Percentiles rank a stretch among this genome's conserved stretches.
Conservation (phyloP, 2,113 vertebrate genomes). For the Sarotherodon lohbergeri region DNA sequence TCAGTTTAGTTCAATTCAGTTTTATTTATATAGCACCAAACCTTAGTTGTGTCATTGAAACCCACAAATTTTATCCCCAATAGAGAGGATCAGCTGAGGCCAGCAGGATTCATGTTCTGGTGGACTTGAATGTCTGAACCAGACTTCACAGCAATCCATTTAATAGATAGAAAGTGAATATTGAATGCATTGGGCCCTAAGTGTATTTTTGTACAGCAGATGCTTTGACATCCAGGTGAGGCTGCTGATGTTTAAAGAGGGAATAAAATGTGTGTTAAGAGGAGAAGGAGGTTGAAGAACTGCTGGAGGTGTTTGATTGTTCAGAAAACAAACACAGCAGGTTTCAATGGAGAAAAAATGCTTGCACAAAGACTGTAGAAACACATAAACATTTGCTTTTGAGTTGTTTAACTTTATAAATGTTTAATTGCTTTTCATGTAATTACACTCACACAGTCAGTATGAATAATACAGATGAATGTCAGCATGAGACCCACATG, state of each 20-base stretch:
- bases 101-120: not conserved
- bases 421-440: not conserved
- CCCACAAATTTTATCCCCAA: not conserved
- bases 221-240: not conserved
- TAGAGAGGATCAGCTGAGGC: not conserved
- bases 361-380: not conserved
- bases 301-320: not conserved
- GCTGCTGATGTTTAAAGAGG: not conserved
- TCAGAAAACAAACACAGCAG: not conserved
- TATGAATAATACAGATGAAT: not conserved
- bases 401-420: not conserved
- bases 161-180: not conserved
- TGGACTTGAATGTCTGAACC: not conserved
- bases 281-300: not conserved
- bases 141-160: not conserved
- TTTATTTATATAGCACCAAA: not conserved
- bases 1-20: not conserved
- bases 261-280: not conserved
- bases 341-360: not conserved
- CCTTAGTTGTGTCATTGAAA: not conserved
- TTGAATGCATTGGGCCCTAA: not conserved
- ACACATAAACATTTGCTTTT: too few relatives aligned
- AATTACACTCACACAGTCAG: not conserved
- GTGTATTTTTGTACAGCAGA: not conserved
- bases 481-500: rapidly evolving